Base-by-base conservation (phyloP, 2,888 invertebrate species). In the Trissonchulus latispiculum region DNA sequence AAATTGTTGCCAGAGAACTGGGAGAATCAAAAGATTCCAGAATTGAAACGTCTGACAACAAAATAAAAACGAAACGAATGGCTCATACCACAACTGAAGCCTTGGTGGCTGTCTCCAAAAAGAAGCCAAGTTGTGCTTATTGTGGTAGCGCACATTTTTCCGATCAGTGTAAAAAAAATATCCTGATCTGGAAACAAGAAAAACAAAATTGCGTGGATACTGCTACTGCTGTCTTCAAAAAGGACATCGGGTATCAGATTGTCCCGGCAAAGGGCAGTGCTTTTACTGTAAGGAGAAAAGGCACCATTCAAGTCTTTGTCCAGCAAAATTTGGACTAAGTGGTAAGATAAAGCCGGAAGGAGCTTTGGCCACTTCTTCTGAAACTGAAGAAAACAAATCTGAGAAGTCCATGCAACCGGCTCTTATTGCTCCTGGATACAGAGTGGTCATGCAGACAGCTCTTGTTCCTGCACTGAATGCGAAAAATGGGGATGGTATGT, bases 251-350 rank as follows among this genome's bases (percentile, higher is more conserved):
- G 69, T 36, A 32, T 35, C 33, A 3, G 29, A 23, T 3, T 68
- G 69, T 68, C 69, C 33, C 2, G 8, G n/a, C 31, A 2, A 8
- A 36, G 36, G 69, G 2, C 32, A 32, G n/a, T 35, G 69, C 35
- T 35, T 36, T 32, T 68, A 68, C 36, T 68, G 69, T n/a, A 68
- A 68, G 31, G 35, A n/a, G 2, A 68, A 68, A 35, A 35, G 29
- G 29, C 69, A 68, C 36, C 69, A 68, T n/a, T 36, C 35, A 8
- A 68, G 69, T 36, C 36, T 68, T 15, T 68, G 69, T n/a, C 69
- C 36, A 68, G n/a, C 36, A 2, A 68, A 68, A 68, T 68, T 68
- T 36, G 69, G n/a, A n/a, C n/a, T n/a, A n/a, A n/a, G n/a, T n/a
- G n/a, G n/a, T n/a, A n/a, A n/a, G n/a, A n/a, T n/a, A n/a, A n/a